phyloP scores from a whole-genome alignment of 2,113 vertebrate genomes.

The Pandion haliaetus region DNA sequence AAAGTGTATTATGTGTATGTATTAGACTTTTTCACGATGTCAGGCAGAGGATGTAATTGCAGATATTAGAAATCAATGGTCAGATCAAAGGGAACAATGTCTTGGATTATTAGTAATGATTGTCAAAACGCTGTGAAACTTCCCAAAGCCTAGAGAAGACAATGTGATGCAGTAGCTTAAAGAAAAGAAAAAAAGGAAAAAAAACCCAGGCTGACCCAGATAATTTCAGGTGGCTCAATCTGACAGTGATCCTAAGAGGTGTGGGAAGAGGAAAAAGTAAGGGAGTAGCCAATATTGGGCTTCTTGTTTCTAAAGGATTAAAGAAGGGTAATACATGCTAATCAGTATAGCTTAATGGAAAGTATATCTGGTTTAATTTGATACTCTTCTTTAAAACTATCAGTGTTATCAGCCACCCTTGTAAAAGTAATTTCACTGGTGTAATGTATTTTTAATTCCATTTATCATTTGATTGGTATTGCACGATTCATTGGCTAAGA shows the following conservation, averaged over 20 bases:
- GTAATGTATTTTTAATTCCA: neutral
- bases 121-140: neutral
- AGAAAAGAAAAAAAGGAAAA: neutral
- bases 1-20: neutral
- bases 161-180: neutral
- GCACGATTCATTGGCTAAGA: neutral
- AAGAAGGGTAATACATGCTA: neutral
- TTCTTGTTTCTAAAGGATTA: neutral
- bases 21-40: neutral
- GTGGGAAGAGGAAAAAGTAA: neutral
- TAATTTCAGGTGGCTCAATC: neutral
- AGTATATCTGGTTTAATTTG: neutral
- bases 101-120: neutral
- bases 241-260: neutral
- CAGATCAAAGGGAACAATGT: neutral
- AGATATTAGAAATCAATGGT: neutral
- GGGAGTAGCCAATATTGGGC: neutral
- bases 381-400: neutral
- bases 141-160: neutral
- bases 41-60: neutral
- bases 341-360: neutral
- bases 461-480: neutral
- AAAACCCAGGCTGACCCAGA: neutral
- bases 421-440: neutral
- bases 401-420: neutral